A percentile compares a stretch with the other conserved stretches of the same genome.
Evolutionary conservation across 2,797 vertebrate genomes (phyloP).

Genomic region (Glossophaga mutica): DNA sequence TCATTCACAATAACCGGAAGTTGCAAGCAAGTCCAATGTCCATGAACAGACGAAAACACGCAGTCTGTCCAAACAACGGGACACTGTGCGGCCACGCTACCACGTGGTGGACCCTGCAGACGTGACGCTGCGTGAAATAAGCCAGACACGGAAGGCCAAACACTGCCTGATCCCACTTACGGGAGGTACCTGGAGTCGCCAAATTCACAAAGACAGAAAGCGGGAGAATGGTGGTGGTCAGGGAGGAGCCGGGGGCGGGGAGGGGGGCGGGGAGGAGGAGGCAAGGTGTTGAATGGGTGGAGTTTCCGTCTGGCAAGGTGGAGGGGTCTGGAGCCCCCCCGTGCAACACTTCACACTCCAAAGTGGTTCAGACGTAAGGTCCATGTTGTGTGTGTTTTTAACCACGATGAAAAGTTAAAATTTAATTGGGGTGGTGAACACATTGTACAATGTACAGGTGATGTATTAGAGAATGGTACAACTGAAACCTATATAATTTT

Average conservation of each 20-base stretch:
- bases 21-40: neutral
- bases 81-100: fast-evolving
- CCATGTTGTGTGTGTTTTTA: too few relatives aligned
- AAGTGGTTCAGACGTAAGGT: neutral
- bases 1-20: neutral
- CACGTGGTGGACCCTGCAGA: fast-evolving
- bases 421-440: neutral
- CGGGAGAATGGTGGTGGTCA: fast-evolving
- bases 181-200: fast-evolving
- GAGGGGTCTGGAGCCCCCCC: fast-evolving
- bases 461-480: neutral
- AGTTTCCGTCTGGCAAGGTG: neutral
- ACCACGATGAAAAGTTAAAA: neutral
- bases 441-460: neutral
- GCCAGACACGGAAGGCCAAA: neutral
- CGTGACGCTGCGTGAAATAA: fast-evolving
- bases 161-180: fast-evolving
- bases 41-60: fast-evolving
- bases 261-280: fast-evolving
- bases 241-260: too few relatives aligned
- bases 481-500: neutral
- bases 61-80: fast-evolving
- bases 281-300: fast-evolving
- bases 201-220: neutral
- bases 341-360: fast-evolving